Base-by-base conservation (phyloP, 2,888 invertebrate genomes). In the Scrobipalpa costella region DNA sequence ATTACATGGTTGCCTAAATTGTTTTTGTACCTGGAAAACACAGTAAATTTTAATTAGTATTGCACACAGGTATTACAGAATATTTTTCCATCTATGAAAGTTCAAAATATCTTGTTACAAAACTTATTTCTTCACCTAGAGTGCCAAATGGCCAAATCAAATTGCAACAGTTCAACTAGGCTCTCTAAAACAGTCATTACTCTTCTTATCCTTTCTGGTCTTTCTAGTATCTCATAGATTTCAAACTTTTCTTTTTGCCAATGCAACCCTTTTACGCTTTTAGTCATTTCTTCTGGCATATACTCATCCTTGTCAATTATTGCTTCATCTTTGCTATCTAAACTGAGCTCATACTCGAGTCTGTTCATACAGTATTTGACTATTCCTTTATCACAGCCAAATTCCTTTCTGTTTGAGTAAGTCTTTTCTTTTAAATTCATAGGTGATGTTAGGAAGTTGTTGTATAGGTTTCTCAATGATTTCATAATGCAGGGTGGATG, bases 81-180 rank as follows among this genome's bases (percentile, higher is more conserved):
- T n/a, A n/a, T n/a, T n/a, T n/a, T n/a, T n/a, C n/a, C n/a, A 17
- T 19, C 5, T 19, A 5, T 17, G 7, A 49, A 17, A 8, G 19
- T 17, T 8, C 7, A 49, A 17, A 49, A 17, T 49, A 5, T 19
- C 19, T 47, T 15, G 6, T 7, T 15, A 7, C 13, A 52, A 19
- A 27, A 13, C 5, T 9, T 21, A 50, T 19, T 52, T 27, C 0
- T 21, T 21, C 85, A 92, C 85, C 92, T 92, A 64, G 88, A 78
- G 71, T 92, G 85, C 93, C 93, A 93, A 73, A 93, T 89, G 2
- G 89, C 86, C 62, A 93, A 84, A 80, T 94, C 93, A 77, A 83
- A 85, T 74, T 93, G 93, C 62, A 94, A 72, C 40, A 93, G 76
- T 75, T 93, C 90, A 63, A 92, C 81, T 1, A 93, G 66, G 69